Percentiles rank a stretch among this genome's conserved stretches.
Conservation (phyloP, 2,113 vertebrate species). For the Gymnarchus niloticus region DNA sequence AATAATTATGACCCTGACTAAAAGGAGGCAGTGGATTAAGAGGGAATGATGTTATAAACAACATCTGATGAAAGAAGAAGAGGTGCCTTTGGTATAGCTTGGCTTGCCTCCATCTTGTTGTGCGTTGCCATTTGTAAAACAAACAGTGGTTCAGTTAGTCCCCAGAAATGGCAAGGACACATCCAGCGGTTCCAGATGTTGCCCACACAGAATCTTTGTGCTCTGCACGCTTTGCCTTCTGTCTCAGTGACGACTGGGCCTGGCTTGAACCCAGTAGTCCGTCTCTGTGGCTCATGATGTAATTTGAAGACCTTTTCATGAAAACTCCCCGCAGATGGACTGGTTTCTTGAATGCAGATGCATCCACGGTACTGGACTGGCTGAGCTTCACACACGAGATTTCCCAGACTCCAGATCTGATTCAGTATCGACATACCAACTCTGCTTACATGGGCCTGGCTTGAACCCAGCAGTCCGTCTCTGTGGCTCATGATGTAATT, state of each 20-base stretch:
- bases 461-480: neutral
- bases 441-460: neutral
- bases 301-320: neutral
- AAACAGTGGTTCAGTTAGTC: neutral
- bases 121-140: neutral
- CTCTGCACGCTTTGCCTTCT: neutral
- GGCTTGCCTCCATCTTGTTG: conserved; percentile 5
- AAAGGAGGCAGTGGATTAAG: neutral
- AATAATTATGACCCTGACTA: neutral
- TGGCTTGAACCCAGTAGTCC: neutral
- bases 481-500: neutral
- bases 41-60: too few relatives aligned
- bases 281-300: neutral
- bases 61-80: neutral
- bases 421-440: neutral
- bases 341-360: neutral
- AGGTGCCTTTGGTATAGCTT: conserved; percentile 3
- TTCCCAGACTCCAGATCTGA: neutral
- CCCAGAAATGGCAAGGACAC: neutral
- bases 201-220: neutral
- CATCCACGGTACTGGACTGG: neutral
- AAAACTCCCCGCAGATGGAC: neutral
- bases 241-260: neutral
- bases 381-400: neutral
- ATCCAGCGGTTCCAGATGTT: conserved; percentile 24